Conservation (phyloP, 2,113 vertebrate species). For the Paratilapia polleni region DNA sequence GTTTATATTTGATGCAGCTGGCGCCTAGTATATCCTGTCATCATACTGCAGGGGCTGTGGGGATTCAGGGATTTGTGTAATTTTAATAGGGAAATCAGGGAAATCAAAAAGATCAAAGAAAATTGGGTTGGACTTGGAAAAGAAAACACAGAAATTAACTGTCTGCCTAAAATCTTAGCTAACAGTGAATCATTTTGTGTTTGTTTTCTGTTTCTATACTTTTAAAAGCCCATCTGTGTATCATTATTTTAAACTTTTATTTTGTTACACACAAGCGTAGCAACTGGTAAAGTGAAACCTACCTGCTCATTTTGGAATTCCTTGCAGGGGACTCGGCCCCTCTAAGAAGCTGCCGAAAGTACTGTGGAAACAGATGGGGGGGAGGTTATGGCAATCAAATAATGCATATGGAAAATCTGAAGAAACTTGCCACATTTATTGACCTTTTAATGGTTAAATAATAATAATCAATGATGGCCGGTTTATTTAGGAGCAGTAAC, state of each 20-base stretch:
- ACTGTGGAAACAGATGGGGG: constrained; percentile 78
- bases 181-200: background rate
- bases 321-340: constrained; percentile 95
- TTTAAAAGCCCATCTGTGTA: background rate
- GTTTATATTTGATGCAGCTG: background rate
- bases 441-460: background rate
- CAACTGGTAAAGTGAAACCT: constrained; percentile 13
- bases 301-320: constrained; percentile 95
- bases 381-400: background rate
- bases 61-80: background rate
- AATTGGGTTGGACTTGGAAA: background rate
- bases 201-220: background rate
- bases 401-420: background rate
- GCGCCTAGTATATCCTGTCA: background rate
- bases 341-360: constrained; percentile 93
- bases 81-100: background rate
- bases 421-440: background rate
- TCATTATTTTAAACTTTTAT: background rate
- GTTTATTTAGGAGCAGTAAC: constrained; percentile 8
- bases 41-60: background rate
- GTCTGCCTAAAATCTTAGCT: background rate
- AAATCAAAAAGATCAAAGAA: background rate
- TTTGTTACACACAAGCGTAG: background rate
- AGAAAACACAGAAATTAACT: background rate
- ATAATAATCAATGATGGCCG: background rate